These are phyloP conservation scores for Pantala flavescens DNA, from an alignment of 1,140 invertebrate species.

Conservation along the genomic window DNA sequence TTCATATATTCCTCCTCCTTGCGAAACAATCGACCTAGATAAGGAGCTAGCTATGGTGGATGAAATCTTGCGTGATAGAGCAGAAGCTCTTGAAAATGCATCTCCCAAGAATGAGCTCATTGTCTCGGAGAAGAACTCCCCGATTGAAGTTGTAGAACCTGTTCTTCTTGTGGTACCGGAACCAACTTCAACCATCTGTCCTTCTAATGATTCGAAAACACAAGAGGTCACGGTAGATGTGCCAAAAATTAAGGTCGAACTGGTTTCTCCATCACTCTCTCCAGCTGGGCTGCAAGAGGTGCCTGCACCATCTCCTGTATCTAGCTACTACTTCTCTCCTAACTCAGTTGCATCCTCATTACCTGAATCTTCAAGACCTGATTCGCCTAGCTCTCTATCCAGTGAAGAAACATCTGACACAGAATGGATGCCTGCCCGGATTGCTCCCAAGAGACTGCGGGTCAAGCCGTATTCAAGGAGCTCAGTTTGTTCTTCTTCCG, in stretches of 20 bases:
- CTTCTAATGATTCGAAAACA: no score
- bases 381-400: slow-evolving; percentile 27
- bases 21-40: not conserved
- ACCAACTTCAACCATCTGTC: no score
- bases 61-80: not conserved
- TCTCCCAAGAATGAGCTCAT: not conserved
- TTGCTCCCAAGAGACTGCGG: slow-evolving; percentile 29
- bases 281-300: not conserved
- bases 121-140: not conserved
- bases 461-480: slow-evolving; percentile 52
- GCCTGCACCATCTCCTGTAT: not conserved
- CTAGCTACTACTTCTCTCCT: not conserved
- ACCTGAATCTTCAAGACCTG: slow-evolving; percentile 15
- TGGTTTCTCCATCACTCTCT: not conserved
- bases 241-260: not conserved
- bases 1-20: not conserved
- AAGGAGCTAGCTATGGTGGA: not conserved
- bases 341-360: slow-evolving; percentile 17
- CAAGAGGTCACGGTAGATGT: not conserved
- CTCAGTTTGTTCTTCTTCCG: slow-evolving; percentile 28
- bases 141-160: not conserved
- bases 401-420: slow-evolving; percentile 39
- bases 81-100: not conserved
- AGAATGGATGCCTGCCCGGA: slow-evolving; percentile 35
- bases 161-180: no score